Evolutionary conservation across 2,797 vertebrate species (phyloP), one percentile per base, ranked within the genome.

Genomic region (Cossypha dichroa): DNA sequence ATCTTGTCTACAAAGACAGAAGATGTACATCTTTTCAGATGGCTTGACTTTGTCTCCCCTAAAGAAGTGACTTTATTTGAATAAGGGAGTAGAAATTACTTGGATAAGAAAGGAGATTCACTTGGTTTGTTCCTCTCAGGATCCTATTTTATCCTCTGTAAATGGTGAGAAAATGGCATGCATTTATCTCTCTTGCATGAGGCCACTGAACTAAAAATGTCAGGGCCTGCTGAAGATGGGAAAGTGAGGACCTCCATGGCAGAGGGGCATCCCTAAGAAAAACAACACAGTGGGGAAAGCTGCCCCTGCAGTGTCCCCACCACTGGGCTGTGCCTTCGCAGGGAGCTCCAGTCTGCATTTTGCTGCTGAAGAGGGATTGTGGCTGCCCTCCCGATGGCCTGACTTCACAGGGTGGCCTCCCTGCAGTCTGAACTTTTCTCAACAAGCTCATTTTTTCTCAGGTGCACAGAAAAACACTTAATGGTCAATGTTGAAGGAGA

Each of bases 71-170:
- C 29, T 67, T 45, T 9, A 20, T 46, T 36, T 51, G 60, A 49
- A 14, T 52, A 48, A 55, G 68, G 8, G 40, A n/a, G 49, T 31
- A 38, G 23, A 72, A 92, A 31, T 55, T 2, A n/a, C 46, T 26
- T 38, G 59, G 17, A 18, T 43, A 18, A 72, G 55, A n/a, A 69
- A 36, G 31, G 31, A 52, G 36, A 45, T 60, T 33, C 0, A 0
- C 33, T 43, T 45, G 31, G 38, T 49, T 86, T 55, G 34, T 34
- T 69, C 40, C 33, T 64, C 23, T 28, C 6, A 11, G 45, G 33
- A 34, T 79, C 34, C 8, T 20, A 0, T 70, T 82, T 73, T 70
- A 33, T 36, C 14, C 33, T 77, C 36, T 0, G 0, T 28, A 3
- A 9, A 5, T 0, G 4, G 31, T 36, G 33, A 40, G 25, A 29